Conservation (phyloP, 2,888 invertebrate species). For the Stegophylla sp. region DNA sequence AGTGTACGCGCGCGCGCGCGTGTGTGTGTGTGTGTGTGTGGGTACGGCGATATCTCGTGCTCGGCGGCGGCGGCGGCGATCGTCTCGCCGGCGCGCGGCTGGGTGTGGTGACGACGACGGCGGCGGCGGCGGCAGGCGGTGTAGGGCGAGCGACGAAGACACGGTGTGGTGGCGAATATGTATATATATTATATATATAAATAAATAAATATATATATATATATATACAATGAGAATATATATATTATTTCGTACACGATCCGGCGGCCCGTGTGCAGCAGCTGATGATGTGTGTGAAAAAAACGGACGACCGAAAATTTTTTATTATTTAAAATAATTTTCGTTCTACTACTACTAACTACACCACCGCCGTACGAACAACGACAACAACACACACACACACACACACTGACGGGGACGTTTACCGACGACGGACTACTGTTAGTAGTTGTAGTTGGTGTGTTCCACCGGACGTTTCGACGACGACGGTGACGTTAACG, state of each 20-base stretch:
- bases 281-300: constrained; percentile 54
- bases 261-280: constrained; percentile 56
- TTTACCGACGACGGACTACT: background rate
- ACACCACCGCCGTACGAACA: constrained; percentile 21
- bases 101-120: constrained; percentile 62
- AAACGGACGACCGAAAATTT: constrained; percentile 56
- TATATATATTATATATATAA: background rate
- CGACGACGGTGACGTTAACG: background rate
- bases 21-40: constrained; percentile 33
- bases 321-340: too few relatives aligned
- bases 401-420: background rate
- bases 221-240: too few relatives aligned
- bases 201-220: background rate
- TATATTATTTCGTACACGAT: constrained; percentile 23
- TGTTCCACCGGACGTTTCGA: background rate
- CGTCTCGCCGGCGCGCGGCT: constrained; percentile 60
- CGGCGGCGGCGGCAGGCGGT: constrained; percentile 63
- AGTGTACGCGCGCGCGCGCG: background rate
- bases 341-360: too few relatives aligned
- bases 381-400: background rate
- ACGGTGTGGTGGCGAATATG: constrained; percentile 21
- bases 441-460: background rate
- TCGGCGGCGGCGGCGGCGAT: constrained; percentile 60
- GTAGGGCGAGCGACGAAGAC: constrained; percentile 61
- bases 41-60: constrained; percentile 55